Percentiles rank a stretch among this genome's conserved stretches.
Conservation (phyloP, 2,888 invertebrate genomes). For the Sympetrum striolatum region DNA sequence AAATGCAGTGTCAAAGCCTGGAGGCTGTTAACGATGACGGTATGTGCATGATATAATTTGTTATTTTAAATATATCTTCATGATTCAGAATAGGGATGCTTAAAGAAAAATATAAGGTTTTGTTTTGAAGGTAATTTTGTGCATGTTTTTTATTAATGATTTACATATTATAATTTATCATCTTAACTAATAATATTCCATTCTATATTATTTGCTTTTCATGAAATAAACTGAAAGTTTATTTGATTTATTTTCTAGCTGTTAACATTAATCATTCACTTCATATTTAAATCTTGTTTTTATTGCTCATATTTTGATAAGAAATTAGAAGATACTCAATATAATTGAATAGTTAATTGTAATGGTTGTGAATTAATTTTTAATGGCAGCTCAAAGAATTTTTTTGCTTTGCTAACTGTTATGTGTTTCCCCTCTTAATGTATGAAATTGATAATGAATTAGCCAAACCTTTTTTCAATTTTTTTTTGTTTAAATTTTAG, state of each 20-base stretch:
- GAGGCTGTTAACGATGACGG: conserved; percentile 72
- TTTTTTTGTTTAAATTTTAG: background rate
- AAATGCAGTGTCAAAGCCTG: conserved; percentile 64
- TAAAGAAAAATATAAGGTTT: too few relatives aligned
- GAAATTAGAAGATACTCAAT: background rate
- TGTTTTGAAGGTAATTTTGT: background rate
- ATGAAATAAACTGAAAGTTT: background rate
- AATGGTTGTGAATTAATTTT: background rate
- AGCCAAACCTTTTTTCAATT: background rate
- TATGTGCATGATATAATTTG: conserved; percentile 57
- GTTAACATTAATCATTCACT: background rate
- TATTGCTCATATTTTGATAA: background rate
- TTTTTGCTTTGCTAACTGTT: background rate
- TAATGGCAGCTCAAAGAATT: background rate
- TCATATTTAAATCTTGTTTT: background rate
- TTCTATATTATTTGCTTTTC: background rate
- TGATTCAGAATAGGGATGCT: background rate
- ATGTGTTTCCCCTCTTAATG: background rate
- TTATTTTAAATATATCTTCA: background rate
- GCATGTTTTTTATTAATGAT: background rate
- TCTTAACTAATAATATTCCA: background rate
- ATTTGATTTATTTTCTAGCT: too few relatives aligned
- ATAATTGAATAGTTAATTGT: too few relatives aligned
- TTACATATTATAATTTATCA: background rate
- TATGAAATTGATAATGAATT: background rate